Evolutionary conservation across 2,888 invertebrate genomes (phyloP), one percentile per base, ranked within the genome.

Genomic region (Patella pellucida): DNA sequence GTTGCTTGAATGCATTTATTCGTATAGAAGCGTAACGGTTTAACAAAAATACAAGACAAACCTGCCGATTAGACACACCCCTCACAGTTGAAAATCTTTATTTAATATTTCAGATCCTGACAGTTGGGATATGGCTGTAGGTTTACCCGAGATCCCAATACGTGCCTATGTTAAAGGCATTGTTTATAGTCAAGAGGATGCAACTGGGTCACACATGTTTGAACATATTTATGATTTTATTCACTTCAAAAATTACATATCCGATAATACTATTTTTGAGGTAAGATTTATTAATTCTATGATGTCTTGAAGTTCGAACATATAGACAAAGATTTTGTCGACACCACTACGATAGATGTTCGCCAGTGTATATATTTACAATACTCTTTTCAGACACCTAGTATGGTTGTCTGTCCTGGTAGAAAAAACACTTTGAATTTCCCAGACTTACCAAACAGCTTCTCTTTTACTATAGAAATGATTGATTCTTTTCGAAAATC

Each of bases 201-300:
- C 51, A 12, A 41, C 7, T 41, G 41, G 41, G 1, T 56, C 79
- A 3, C 74, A 81, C 15, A 12, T 9, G 1, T 83, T 84, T 50
- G 79, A 82, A 51, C 85, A 85, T 54, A 81, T 82, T 50, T 85
- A 85, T 67, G 85, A 85, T 51, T 84, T 85, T 71, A 73, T 80
- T 2, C 79, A 81, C 68, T 83, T 81, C 51, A 68, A 74, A 51
- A 73, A 74, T 1, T 62, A 52, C 41, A 54, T 76, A 14, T 31
- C 69, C 0, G 62, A 74, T 41, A n/a, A 9, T 12, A 56, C 27
- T 9, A 72, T 73, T 0, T 83, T 83, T 71, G 81, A 82, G 78
- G 83, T 83, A 74, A 27, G 27, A 52, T 9, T 62, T 5, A 14
- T 41, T 31, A 23, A 16, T 9, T 27, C 3, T 41, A 5, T 41